A percentile compares a stretch with the other conserved stretches of the same genome.
Conservation (phyloP, 2,113 vertebrate genomes). For the Crotalus tigris region DNA sequence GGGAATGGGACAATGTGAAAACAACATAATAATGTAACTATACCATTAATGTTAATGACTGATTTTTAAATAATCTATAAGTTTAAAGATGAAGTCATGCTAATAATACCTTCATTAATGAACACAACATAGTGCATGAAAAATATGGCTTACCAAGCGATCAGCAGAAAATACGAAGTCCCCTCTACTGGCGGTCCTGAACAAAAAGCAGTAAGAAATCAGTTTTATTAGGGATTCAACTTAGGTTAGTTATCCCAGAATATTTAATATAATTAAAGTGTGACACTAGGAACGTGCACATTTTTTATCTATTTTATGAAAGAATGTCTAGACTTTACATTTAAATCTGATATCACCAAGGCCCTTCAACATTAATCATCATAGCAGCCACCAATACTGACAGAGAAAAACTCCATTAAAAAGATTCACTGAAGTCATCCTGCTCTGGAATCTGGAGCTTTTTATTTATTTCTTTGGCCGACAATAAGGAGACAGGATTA, state of each 20-base stretch:
- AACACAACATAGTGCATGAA: background rate
- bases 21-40: background rate
- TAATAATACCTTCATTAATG: conserved; percentile 2
- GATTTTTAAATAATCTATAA: conserved; percentile 1
- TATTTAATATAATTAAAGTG: background rate
- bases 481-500: background rate
- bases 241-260: background rate
- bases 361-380: background rate
- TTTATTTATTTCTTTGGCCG: background rate
- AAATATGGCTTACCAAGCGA: conserved; percentile 83
- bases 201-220: conserved; percentile 48
- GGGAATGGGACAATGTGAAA: background rate
- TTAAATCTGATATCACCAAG: background rate
- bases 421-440: background rate
- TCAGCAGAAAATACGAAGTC: conserved; percentile 97
- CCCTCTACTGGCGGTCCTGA: conserved; percentile 92
- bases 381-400: background rate
- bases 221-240: background rate
- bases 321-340: background rate
- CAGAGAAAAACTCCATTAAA: background rate
- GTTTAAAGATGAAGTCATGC: background rate
- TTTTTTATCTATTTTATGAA: background rate
- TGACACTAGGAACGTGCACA: background rate
- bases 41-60: background rate
- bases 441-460: background rate